These are phyloP conservation scores for Aptenodytes patagonicus DNA, from an alignment of 2,113 vertebrate genomes.

Conservation along the genomic window DNA sequence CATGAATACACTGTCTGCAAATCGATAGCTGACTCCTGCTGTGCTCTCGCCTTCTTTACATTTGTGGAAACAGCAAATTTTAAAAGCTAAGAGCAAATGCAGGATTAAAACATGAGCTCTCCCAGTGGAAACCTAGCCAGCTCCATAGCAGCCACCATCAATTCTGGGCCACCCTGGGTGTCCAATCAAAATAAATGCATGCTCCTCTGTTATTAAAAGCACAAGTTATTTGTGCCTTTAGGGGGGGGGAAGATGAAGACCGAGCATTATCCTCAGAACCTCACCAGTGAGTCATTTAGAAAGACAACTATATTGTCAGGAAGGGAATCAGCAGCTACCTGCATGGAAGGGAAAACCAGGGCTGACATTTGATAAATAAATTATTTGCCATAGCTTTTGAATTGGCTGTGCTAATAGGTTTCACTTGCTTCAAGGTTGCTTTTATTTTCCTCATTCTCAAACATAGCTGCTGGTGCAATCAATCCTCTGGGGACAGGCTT, in stretches of 20 bases:
- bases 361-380: conserved; percentile 6
- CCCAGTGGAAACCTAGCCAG: not conserved
- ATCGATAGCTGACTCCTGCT: conserved; percentile 1
- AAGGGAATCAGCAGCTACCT: not conserved
- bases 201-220: conserved; percentile 8
- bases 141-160: not conserved
- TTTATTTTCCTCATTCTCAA: not conserved
- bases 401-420: not conserved
- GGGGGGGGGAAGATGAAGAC: not conserved
- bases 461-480: not conserved
- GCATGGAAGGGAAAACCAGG: not conserved
- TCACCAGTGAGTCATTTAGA: not conserved
- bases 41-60: not conserved
- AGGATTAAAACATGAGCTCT: conserved; percentile 24
- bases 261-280: not conserved
- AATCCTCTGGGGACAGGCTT: not conserved
- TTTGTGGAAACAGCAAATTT: conserved; percentile 7
- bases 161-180: not conserved
- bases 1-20: conserved; percentile 14
- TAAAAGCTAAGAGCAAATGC: conserved; percentile 8
- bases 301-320: not conserved
- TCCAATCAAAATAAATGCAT: not conserved
- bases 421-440: not conserved
- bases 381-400: not conserved
- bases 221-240: conserved; percentile 21